A percentile compares a stretch with the other conserved stretches of the same genome.
Evolutionary conservation across 30 jellyfish, hydroid and myxozoan genomes (phyloP).

Genomic region (Aurelia aurita): DNA sequence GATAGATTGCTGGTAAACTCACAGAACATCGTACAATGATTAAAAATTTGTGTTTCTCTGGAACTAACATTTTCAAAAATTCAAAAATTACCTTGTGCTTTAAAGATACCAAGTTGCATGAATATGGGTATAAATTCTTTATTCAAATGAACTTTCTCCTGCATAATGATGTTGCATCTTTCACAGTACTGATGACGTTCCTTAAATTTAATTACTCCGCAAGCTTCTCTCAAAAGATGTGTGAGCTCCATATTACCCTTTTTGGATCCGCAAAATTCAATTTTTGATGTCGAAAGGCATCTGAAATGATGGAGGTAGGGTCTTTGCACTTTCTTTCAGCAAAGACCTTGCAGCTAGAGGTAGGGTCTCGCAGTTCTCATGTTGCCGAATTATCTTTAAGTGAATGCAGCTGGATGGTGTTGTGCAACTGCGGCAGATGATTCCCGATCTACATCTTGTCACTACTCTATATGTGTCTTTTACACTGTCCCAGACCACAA

Average conservation of each 20-base stretch:
- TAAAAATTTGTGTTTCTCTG: too few relatives aligned
- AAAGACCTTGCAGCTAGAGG: not conserved
- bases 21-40: too few relatives aligned
- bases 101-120: not conserved
- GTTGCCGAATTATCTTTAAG: not conserved
- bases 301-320: not conserved
- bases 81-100: not conserved
- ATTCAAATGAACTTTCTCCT: not conserved
- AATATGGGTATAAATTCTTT: not conserved
- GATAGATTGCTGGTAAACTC: too few relatives aligned
- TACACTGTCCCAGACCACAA: conserved; percentile 12
- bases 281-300: not conserved
- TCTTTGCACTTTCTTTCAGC: not conserved
- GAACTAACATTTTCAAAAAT: too few relatives aligned
- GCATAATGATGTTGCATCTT: not conserved
- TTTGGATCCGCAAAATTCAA: not conserved
- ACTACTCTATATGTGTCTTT: not conserved
- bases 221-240: not conserved
- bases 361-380: not conserved
- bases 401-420: conserved; percentile 8
- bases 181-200: not conserved
- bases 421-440: conserved; percentile 14
- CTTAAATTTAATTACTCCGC: not conserved
- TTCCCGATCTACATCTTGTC: conserved; percentile 11
- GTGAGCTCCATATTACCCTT: not conserved